Percentiles rank a stretch among this genome's conserved stretches.
phyloP scores from a whole-genome alignment of 2,888 invertebrate genomes.

The Lysandra coridon region DNA sequence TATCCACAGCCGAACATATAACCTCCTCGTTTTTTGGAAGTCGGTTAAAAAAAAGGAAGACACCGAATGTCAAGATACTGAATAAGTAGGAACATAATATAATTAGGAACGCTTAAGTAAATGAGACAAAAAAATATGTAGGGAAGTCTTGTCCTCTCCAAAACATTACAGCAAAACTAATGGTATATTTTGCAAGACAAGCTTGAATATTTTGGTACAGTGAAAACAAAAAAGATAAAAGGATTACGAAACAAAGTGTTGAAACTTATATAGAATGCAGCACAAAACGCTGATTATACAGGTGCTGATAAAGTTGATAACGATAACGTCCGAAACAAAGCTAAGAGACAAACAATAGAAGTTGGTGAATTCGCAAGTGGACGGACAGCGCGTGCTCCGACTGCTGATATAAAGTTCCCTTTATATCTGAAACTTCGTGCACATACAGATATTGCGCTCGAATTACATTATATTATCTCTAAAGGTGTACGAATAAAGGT shows the following conservation, averaged over 20 bases:
- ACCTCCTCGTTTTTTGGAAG: too few species aligned
- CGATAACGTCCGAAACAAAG: constrained; percentile 29
- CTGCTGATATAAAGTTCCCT: constrained; percentile 29
- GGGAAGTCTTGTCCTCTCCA: too few species aligned
- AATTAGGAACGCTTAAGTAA: neutral
- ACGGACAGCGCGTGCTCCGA: constrained; percentile 32
- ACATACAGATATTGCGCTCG: constrained; percentile 21
- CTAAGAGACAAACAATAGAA: constrained; percentile 27
- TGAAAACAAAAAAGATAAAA: neutral
- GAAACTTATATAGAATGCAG: neutral
- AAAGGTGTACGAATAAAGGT: constrained; percentile 23
- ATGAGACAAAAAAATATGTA: neutral
- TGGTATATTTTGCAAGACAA: neutral
- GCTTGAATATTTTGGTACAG: neutral
- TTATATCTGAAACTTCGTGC: constrained; percentile 25
- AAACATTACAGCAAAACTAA: too few species aligned
- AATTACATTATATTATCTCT: constrained; percentile 21
- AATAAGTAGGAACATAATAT: neutral
- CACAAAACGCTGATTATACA: constrained; percentile 15
- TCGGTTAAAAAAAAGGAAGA: neutral
- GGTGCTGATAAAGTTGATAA: constrained; percentile 21
- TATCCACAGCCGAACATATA: too few species aligned
- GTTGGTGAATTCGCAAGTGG: constrained; percentile 30
- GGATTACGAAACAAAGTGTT: neutral
- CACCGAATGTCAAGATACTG: neutral